phyloP scores from a whole-genome alignment of 2,888 invertebrate species.

The Ectemnius continuus region DNA sequence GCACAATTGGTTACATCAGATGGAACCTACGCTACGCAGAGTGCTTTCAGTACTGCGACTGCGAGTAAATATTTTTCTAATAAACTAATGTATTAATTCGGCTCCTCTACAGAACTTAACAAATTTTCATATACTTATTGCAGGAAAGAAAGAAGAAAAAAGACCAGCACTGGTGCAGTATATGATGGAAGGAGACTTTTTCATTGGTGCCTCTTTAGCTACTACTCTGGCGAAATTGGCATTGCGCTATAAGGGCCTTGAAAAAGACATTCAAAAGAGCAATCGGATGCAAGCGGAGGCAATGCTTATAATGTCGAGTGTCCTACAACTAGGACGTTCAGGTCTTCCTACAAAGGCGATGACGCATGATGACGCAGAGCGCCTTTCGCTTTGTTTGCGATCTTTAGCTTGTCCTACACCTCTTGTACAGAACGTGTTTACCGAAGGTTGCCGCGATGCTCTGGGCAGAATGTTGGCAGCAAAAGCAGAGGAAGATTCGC shows the following conservation, averaged over 20 bases:
- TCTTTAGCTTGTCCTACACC: conserved; percentile 85
- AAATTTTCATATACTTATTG: conserved; percentile 9
- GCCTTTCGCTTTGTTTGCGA: conserved; percentile 89
- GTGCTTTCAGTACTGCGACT: conserved; percentile 93
- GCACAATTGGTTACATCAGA: conserved; percentile 96
- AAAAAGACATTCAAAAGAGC: conserved; percentile 66
- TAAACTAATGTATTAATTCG: not conserved
- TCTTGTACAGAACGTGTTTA: conserved; percentile 85
- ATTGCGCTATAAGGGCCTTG: conserved; percentile 79
- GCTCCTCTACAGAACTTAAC: not conserved
- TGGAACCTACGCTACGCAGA: conserved; percentile 99
- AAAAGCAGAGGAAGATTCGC: conserved; percentile 86
- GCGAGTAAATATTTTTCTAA: conserved; percentile 57
- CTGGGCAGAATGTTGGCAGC: conserved; percentile 91
- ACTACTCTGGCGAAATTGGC: conserved; percentile 95
- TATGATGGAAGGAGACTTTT: conserved; percentile 96
- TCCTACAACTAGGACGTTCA: conserved; percentile 87
- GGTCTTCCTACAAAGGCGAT: conserved; percentile 86
- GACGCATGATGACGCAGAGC: conserved; percentile 97
- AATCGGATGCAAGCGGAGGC: conserved; percentile 87
- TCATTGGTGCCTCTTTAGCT: conserved; percentile 94
- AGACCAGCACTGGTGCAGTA: conserved; percentile 91
- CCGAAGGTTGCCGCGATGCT: conserved; percentile 86
- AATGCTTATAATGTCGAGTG: conserved; percentile 92
- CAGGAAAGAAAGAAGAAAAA: conserved; percentile 82